Evolutionary conservation across 1,140 invertebrate genomes (phyloP), one percentile per base, ranked within the genome.

Genomic region (Dendroctonus ponderosae): DNA sequence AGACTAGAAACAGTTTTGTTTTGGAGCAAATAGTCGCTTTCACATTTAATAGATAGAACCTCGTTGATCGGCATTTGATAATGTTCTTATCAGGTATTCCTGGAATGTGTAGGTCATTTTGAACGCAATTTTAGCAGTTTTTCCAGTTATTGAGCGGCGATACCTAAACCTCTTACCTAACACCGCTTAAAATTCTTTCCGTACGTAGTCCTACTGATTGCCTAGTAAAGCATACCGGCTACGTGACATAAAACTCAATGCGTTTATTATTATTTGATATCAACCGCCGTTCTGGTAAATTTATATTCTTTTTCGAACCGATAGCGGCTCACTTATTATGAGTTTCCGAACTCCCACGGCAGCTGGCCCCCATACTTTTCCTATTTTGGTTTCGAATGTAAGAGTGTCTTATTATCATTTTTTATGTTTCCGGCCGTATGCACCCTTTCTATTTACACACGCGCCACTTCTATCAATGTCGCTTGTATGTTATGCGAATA

Each of bases 361-460:
- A 26, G 26, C 26, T 26, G 26, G 26, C 26, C 26, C 26, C 26
- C 26, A 26, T 26, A 26, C 3, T 26, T 26, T 26, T 26, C 26
- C 26, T 50, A 50, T 50, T 50, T 7, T 6, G n/a, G 26, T 7
- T 50, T 11, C 6, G 48, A 50, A 50, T 50, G 26, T 50, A 50
- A 50, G 26, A 50, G 26, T 50, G 37, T 53, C 14, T 53, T 53
- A 38, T 53, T 53, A 53, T 9, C 52, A 39, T 54, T 39, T 54
- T 39, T 54, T 54, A 54, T 54, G 38, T 54, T 54, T 54, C 52
- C 37, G 5, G 26, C 8, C 38, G 6, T 6, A 8, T 54, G 26
- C 26, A 39, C 26, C 52, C 38, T n/a, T 37, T 39, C 52, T 50
- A 50, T 50, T 50, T 50, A 50, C 48, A 50, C 48, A 50, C 48